Conservation (phyloP, 2,797 vertebrate genomes). For the Pachyuromys duprasi region DNA sequence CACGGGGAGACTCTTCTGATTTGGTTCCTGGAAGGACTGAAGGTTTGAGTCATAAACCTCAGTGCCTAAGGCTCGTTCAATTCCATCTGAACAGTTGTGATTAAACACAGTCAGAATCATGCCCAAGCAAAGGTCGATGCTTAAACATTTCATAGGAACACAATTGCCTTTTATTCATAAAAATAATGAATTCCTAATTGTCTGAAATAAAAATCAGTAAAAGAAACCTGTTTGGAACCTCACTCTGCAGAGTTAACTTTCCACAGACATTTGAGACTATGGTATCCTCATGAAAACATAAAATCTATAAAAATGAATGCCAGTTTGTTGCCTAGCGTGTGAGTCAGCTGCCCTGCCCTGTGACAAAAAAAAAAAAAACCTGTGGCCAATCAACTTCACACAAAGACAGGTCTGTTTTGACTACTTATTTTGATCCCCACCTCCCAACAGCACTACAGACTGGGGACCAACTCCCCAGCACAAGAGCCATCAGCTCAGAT, state of each 20-base stretch:
- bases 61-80: constrained; percentile 40
- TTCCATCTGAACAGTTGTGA: neutral
- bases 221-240: neutral
- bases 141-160: neutral
- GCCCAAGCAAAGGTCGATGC: neutral
- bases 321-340: neutral
- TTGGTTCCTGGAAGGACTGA: constrained; percentile 65
- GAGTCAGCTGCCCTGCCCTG: neutral
- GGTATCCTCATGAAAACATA: neutral
- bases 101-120: neutral
- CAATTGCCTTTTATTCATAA: neutral
- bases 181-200: neutral
- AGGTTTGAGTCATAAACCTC: constrained; percentile 1
- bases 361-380: neutral
- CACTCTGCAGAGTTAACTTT: neutral
- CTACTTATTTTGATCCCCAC: neutral
- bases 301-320: neutral
- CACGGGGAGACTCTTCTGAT: constrained; percentile 35
- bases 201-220: neutral
- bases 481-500: neutral
- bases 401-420: neutral
- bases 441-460: too few species aligned
- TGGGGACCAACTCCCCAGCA: neutral
- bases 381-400: neutral
- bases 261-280: neutral